phyloP scores from a whole-genome alignment of 2,888 invertebrate genomes.

The Nomada lathburiana region DNA sequence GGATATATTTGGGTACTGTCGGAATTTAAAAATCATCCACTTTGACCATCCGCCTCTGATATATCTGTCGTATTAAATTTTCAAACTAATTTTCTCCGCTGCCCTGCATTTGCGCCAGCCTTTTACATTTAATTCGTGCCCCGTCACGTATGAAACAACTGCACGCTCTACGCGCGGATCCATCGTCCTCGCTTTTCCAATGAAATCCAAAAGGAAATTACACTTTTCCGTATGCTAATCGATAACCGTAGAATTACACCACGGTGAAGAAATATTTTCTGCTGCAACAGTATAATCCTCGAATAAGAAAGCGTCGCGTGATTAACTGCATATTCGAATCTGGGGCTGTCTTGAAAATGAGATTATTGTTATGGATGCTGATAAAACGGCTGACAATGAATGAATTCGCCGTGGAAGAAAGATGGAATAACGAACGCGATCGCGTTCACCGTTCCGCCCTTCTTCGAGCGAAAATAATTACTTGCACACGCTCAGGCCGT shows the following conservation, averaged over 20 bases:
- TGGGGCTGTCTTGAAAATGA: not conserved
- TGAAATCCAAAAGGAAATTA: not conserved
- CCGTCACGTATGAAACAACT: not conserved
- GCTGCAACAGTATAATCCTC: no score
- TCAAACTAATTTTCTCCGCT: not conserved
- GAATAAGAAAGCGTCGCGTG: no score
- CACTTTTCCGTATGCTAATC: no score
- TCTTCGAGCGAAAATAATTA: constrained; percentile 47
- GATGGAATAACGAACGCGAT: constrained; percentile 12
- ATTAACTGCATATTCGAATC: not conserved
- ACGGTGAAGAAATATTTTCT: no score
- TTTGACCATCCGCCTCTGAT: not conserved
- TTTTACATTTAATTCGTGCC: not conserved
- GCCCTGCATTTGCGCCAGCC: not conserved
- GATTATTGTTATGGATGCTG: not conserved
- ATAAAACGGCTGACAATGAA: not conserved
- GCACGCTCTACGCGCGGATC: not conserved
- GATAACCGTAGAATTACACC: no score
- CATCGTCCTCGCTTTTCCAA: not conserved
- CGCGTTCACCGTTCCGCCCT: constrained; percentile 13
- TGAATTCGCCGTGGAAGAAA: constrained; percentile 12
- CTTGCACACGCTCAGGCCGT: constrained; percentile 49
- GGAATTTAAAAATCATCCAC: constrained; percentile 15
- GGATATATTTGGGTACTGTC: not conserved
- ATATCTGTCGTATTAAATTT: not conserved